Conservation (phyloP, 2,113 vertebrate species). For the Triplophysa tibetana region DNA sequence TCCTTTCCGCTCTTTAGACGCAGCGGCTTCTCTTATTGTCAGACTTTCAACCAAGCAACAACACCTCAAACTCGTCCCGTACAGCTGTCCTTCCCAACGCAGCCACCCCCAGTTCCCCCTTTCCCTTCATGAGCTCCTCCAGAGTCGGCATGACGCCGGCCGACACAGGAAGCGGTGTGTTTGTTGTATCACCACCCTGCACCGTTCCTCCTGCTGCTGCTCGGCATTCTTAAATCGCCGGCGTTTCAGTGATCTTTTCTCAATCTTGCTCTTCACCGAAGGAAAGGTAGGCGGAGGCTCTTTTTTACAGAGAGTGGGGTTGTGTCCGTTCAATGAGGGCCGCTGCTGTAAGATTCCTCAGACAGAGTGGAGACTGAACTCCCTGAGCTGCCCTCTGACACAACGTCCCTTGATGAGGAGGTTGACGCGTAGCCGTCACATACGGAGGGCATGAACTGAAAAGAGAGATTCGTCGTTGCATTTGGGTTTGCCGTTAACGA, state of each 20-base stretch:
- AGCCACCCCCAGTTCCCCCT: conserved; percentile 88
- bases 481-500: conserved; percentile 80
- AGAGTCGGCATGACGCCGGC: conserved; percentile 84
- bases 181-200: conserved; percentile 78
- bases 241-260: conserved; percentile 88
- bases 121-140: conserved; percentile 93
- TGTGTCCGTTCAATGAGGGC: conserved; percentile 70
- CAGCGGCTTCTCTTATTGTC: background rate
- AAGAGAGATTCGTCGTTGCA: conserved; percentile 80
- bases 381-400: conserved; percentile 86
- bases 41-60: background rate
- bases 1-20: too few species aligned
- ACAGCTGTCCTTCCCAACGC: conserved; percentile 86
- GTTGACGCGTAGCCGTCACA: conserved; percentile 73
- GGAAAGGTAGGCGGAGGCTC: conserved; percentile 67
- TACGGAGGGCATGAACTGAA: conserved; percentile 77
- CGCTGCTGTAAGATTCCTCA: conserved; percentile 87
- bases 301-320: conserved; percentile 82
- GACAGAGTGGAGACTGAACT: conserved; percentile 84
- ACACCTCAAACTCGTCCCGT: conserved; percentile 84
- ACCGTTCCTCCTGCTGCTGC: conserved; percentile 71
- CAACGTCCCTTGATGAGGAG: conserved; percentile 79
- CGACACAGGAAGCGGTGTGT: conserved; percentile 66
- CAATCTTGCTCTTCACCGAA: conserved; percentile 83
- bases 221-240: conserved; percentile 87